These are phyloP conservation scores for Scaptomyza polygonia DNA, from an alignment of 2,888 invertebrate genomes.

Conservation along the genomic window DNA sequence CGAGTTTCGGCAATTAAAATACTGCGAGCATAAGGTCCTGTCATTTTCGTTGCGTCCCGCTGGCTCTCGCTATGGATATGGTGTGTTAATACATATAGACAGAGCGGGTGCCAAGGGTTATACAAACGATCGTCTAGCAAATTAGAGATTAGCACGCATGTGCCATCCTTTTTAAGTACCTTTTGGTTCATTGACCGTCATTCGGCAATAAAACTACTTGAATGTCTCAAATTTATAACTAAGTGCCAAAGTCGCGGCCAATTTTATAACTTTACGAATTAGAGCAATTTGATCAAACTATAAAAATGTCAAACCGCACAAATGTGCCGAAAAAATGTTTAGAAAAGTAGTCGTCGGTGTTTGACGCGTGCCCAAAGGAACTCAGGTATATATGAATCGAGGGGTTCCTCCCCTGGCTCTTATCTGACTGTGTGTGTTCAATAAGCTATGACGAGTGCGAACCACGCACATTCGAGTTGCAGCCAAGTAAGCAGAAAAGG, in stretches of 20 bases:
- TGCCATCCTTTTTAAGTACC: conserved; percentile 63
- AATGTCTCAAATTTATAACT: conserved; percentile 51
- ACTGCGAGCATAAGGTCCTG: conserved; percentile 67
- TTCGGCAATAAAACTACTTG: conserved; percentile 60
- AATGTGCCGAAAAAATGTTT: conserved; percentile 49
- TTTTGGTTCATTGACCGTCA: conserved; percentile 70
- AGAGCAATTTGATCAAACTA: conserved; percentile 76
- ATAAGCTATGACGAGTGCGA: conserved; percentile 73
- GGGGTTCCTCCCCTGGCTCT: conserved; percentile 13
- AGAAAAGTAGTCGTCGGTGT: conserved; percentile 7
- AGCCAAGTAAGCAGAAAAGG: conserved; percentile 14
- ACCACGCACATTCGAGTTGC: conserved; percentile 38
- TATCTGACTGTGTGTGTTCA: conserved; percentile 57
- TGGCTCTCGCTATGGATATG: conserved; percentile 27
- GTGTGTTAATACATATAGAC: background rate
- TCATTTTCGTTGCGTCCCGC: conserved; percentile 37
- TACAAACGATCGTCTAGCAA: conserved; percentile 72
- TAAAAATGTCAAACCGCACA: conserved; percentile 75
- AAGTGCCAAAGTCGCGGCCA: conserved; percentile 61
- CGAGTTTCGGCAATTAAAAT: conserved; percentile 79
- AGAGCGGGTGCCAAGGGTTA: conserved; percentile 24
- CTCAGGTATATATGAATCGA: conserved; percentile 41
- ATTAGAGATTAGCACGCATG: conserved; percentile 81
- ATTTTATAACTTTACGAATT: conserved; percentile 72
- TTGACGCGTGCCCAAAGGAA: conserved; percentile 36